Evolutionary conservation across 2,888 invertebrate genomes (phyloP).

Genomic region (Latheticus oryzae): DNA sequence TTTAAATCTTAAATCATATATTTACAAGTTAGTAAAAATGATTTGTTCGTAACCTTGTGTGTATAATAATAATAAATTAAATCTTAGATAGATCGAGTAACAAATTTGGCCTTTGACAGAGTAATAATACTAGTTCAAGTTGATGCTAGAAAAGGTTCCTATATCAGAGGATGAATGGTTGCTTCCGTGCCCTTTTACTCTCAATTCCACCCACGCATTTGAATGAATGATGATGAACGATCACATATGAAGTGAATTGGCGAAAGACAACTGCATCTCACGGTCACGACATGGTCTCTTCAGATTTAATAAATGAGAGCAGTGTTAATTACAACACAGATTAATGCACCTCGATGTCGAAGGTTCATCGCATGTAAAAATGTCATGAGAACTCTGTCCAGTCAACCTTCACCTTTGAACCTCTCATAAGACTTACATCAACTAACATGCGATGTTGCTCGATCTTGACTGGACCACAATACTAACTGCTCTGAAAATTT

Average conservation of each 20-base stretch:
- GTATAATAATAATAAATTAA: too few species aligned
- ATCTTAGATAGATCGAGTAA: too few species aligned
- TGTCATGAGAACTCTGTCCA: conserved; percentile 56
- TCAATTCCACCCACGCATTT: conserved; percentile 32
- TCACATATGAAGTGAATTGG: conserved; percentile 29
- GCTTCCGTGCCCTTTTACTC: conserved; percentile 34
- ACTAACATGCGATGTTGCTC: conserved; percentile 35
- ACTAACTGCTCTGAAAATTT: conserved; percentile 12
- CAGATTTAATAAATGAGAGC: conserved; percentile 60
- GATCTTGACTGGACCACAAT: conserved; percentile 16
- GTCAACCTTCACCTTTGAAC: conserved; percentile 53
- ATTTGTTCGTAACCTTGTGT: too few species aligned
- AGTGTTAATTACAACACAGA: conserved; percentile 61
- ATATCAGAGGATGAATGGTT: conserved; percentile 15
- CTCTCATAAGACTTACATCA: conserved; percentile 31
- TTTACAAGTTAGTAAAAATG: too few species aligned
- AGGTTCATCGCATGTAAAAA: conserved; percentile 57
- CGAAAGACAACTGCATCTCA: conserved; percentile 41
- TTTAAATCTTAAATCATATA: too few species aligned
- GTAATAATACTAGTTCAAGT: too few species aligned
- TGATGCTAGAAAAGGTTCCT: conserved; percentile 17
- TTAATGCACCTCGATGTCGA: conserved; percentile 58
- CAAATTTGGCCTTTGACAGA: too few species aligned
- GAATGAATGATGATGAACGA: conserved; percentile 30
- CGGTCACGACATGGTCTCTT: conserved; percentile 43